Evolutionary conservation across 2,888 invertebrate species (phyloP).

Genomic region (Deilephila porcellus): DNA sequence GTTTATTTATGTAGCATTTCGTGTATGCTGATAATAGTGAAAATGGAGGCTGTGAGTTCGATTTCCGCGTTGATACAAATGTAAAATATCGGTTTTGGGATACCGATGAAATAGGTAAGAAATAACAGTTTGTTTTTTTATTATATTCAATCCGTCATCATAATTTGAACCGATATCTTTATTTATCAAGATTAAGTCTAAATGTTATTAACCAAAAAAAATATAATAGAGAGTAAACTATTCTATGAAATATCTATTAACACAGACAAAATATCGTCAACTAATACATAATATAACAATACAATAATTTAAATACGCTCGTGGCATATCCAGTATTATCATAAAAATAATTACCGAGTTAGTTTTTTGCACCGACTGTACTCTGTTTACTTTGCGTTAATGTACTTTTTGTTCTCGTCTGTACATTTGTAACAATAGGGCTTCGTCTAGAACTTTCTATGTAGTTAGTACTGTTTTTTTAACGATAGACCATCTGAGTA

Average conservation of each 20-base stretch:
- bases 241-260: too few relatives aligned
- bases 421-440: conserved; percentile 19
- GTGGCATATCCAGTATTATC: neutral
- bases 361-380: neutral
- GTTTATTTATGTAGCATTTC: neutral
- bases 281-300: neutral
- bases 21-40: neutral
- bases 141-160: too few relatives aligned
- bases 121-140: too few relatives aligned
- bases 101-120: too few relatives aligned
- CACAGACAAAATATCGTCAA: neutral
- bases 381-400: conserved; percentile 13
- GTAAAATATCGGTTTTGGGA: too few relatives aligned
- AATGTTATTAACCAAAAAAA: too few relatives aligned
- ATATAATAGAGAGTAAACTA: too few relatives aligned
- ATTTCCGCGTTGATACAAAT: too few relatives aligned
- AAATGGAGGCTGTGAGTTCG: too few relatives aligned
- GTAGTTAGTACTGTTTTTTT: neutral
- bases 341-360: conserved; percentile 3
- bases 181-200: too few relatives aligned
- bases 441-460: conserved; percentile 10
- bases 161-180: too few relatives aligned
- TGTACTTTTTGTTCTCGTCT: conserved; percentile 3
- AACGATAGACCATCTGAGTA: neutral
- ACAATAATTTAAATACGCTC: neutral